Conservation (phyloP, 2,113 vertebrate genomes). For the Erythrocebus patas region DNA sequence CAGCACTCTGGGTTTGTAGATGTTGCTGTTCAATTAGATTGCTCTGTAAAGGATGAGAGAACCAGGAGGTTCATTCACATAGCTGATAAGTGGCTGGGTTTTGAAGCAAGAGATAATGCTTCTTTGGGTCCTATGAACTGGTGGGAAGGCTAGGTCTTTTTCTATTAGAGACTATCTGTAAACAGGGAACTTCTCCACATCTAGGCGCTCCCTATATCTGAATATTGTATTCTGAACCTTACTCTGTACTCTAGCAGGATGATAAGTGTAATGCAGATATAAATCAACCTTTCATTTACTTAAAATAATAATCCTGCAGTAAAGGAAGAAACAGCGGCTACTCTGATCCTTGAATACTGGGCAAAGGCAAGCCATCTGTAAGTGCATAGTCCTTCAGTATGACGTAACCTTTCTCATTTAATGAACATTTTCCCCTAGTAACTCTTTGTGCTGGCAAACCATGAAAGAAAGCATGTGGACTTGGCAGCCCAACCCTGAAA, state of each 20-base stretch:
- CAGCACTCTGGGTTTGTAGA: neutral
- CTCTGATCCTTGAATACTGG: neutral
- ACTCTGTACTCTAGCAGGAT: neutral
- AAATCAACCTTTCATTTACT: constrained; percentile 24
- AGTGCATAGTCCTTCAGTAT: neutral
- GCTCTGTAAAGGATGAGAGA: constrained; percentile 2
- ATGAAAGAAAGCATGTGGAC: neutral
- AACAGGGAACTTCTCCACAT: neutral
- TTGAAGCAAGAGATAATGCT: neutral
- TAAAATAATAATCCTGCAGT: constrained; percentile 5
- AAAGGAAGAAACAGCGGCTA: constrained; percentile 19
- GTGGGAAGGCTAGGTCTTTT: constrained; percentile 6
- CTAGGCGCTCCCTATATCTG: neutral
- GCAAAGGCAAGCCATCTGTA: neutral
- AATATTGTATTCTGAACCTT: neutral
- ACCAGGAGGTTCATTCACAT: neutral
- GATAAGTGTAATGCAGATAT: neutral
- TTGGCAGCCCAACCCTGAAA: constrained; percentile 25
- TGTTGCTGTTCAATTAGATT: constrained; percentile 49
- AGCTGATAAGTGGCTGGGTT: constrained; percentile 30
- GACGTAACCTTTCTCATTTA: neutral
- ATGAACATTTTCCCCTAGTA: neutral
- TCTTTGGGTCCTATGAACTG: neutral
- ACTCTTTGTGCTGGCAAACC: neutral
- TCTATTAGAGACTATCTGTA: neutral